A percentile compares a stretch with the other conserved stretches of the same genome.
Evolutionary conservation across 2,888 invertebrate genomes (phyloP).

Genomic region (Macaria notata): DNA sequence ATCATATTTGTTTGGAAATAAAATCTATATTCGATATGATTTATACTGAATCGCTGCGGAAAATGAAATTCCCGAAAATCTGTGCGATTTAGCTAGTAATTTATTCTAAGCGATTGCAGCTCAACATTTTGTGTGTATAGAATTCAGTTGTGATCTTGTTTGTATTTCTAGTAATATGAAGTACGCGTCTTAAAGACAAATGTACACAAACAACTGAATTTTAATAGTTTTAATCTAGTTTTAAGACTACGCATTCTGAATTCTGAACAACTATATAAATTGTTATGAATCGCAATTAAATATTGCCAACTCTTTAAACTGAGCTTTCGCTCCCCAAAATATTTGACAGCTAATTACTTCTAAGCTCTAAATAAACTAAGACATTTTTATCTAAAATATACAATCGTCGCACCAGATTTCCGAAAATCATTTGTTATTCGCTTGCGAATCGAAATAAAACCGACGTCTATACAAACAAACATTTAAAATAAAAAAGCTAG

Average conservation of each 20-base stretch:
- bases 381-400: not conserved
- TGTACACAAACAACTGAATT: slow-evolving; percentile 18
- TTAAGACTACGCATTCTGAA: not conserved
- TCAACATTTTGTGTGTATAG: not conserved
- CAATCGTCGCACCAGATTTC: slow-evolving; percentile 11
- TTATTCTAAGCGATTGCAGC: slow-evolving; percentile 12
- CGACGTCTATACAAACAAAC: too few relatives aligned
- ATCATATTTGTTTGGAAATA: not conserved
- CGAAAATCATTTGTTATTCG: not conserved
- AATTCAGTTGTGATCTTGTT: slow-evolving; percentile 14
- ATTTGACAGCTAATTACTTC: not conserved
- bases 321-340: slow-evolving; percentile 20
- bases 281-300: slow-evolving; percentile 2
- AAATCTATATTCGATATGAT: not conserved
- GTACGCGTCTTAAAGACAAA: slow-evolving; percentile 4
- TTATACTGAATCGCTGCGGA: not conserved
- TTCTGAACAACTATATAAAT: not conserved
- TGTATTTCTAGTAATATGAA: not conserved
- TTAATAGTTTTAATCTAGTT: slow-evolving; percentile 12
- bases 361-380: not conserved
- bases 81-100: slow-evolving; percentile 1
- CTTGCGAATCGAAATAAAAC: too few relatives aligned
- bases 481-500: too few relatives aligned
- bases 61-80: not conserved
- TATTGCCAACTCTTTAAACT: slow-evolving; percentile 15